Base-by-base conservation (phyloP, 1,140 invertebrate genomes). In the Patella vulgata region DNA sequence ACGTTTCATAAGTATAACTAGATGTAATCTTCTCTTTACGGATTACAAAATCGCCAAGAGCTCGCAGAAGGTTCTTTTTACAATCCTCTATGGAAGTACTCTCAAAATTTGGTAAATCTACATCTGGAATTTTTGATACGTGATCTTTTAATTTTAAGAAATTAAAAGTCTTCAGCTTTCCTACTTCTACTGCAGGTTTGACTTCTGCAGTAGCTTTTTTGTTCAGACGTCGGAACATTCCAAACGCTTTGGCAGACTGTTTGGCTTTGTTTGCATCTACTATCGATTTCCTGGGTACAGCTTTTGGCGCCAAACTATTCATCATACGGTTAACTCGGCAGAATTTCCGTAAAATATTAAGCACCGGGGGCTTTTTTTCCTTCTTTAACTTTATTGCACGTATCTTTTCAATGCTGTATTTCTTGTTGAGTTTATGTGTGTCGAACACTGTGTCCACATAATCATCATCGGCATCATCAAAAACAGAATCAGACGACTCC, bases 21-120 rank as follows among this genome's bases (percentile, higher is more conserved):
- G 70, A 69, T 9, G 60, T 59, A 2, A 72, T 50, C 3, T 61
- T 59, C 48, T 72, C 70, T 59, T 72, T 72, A 11, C 70, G 56
- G 12, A 72, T 59, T 8, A 72, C 60, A 51, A 72, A 72, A 12
- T 69, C 63, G 42, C 66, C 63, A 28, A 72, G 44, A 28, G 70
- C 55, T 50, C 42, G 46, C 3, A 63, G 14, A 21, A 69, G 42
- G 11, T 43, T 59, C 11, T 40, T 44, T 28, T 46, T 51, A 23
- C 68, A 71, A 1, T 60, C 47, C 2, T 54, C 48, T 33, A 62
- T 50, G 12, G 52, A 51, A 9, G 42, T 21, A 0, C 25, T 30
- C 8, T 28, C 30, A 36, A 64, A 67, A 39, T 60, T 44, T 8
- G 58, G 48, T n/a, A 25, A 0, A 9, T 39, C 58, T 4, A 54